A percentile compares a stretch with the other conserved stretches of the same genome.
These are phyloP conservation scores for Drosophila willistoni DNA, from an alignment of 1,140 invertebrate genomes.

Conservation along the genomic window DNA sequence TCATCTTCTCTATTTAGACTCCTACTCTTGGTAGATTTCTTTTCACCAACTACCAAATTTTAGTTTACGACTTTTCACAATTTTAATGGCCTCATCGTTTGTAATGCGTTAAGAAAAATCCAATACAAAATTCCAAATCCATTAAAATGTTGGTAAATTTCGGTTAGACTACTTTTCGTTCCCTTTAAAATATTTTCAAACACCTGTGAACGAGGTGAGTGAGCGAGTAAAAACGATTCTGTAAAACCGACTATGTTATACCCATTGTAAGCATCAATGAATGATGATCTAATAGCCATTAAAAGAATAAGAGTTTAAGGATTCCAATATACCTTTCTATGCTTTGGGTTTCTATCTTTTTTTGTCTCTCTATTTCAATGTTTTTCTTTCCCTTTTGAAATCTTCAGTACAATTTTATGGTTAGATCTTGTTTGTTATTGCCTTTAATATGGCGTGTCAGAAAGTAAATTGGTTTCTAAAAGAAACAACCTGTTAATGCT, in stretches of 20 bases:
- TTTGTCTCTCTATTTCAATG: slow-evolving; percentile 4
- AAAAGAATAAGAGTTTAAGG: background rate
- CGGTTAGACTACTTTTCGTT: slow-evolving; percentile 66
- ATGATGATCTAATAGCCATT: too few relatives aligned
- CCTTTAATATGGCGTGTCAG: slow-evolving; percentile 56
- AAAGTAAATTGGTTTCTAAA: slow-evolving; percentile 51
- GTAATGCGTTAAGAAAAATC: slow-evolving; percentile 60
- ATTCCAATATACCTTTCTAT: background rate
- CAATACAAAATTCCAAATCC: slow-evolving; percentile 69
- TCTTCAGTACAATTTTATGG: slow-evolving; percentile 61
- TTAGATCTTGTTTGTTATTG: slow-evolving; percentile 58
- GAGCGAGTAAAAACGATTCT: background rate
- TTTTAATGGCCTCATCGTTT: slow-evolving; percentile 64
- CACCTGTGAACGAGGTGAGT: slow-evolving; percentile 49
- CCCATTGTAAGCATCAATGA: background rate
- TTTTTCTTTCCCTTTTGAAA: background rate
- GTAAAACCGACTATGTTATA: background rate
- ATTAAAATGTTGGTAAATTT: slow-evolving; percentile 59
- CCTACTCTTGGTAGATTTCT: slow-evolving; percentile 32
- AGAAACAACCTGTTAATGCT: slow-evolving; percentile 45
- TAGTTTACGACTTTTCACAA: slow-evolving; percentile 75
- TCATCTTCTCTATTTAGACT: slow-evolving; percentile 34
- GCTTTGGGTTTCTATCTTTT: background rate
- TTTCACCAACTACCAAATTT: slow-evolving; percentile 64
- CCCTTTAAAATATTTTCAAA: slow-evolving; percentile 59